Evolutionary conservation across 2,888 invertebrate genomes (phyloP).

Genomic region (Ectemnius cavifrons): DNA sequence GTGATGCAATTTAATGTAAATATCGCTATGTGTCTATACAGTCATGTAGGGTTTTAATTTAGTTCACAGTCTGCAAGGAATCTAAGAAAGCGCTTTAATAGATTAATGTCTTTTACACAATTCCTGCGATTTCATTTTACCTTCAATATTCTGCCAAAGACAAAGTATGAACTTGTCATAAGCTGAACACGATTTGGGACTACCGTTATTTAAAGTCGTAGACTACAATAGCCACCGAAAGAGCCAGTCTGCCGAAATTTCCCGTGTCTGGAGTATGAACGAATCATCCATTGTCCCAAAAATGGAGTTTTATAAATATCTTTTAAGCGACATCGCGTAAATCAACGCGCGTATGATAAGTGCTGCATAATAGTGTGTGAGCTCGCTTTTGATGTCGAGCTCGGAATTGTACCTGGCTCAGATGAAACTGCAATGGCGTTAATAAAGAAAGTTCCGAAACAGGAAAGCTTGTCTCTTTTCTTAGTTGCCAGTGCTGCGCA

Average conservation of each 20-base stretch:
- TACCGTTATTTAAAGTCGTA: slow-evolving; percentile 30
- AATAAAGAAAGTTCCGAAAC: slow-evolving; percentile 65
- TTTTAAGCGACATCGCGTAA: slow-evolving; percentile 40
- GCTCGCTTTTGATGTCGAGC: slow-evolving; percentile 68
- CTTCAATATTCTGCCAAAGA: slow-evolving; percentile 71
- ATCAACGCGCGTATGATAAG: slow-evolving; percentile 45
- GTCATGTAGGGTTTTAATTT: slow-evolving; percentile 55
- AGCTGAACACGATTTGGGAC: slow-evolving; percentile 64
- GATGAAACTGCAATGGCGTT: slow-evolving; percentile 66
- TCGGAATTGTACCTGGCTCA: slow-evolving; percentile 71
- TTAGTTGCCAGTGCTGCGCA: background rate
- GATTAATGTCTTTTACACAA: slow-evolving; percentile 25
- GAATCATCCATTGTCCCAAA: slow-evolving; percentile 19
- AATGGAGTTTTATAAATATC: slow-evolving; percentile 50
- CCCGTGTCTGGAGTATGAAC: slow-evolving; percentile 22
- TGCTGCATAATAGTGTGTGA: slow-evolving; percentile 52
- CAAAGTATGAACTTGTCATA: slow-evolving; percentile 57
- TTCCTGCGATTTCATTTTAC: slow-evolving; percentile 51
- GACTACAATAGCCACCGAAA: no score
- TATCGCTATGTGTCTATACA: slow-evolving; percentile 56
- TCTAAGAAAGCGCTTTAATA: slow-evolving; percentile 36
- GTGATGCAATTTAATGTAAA: slow-evolving; percentile 57
- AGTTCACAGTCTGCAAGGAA: slow-evolving; percentile 48
- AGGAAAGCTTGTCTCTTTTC: slow-evolving; percentile 1
- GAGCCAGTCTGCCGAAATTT: slow-evolving; percentile 15